Evolutionary conservation across 1,140 invertebrate species (phyloP).

Genomic region (Contarinia nasturtii): DNA sequence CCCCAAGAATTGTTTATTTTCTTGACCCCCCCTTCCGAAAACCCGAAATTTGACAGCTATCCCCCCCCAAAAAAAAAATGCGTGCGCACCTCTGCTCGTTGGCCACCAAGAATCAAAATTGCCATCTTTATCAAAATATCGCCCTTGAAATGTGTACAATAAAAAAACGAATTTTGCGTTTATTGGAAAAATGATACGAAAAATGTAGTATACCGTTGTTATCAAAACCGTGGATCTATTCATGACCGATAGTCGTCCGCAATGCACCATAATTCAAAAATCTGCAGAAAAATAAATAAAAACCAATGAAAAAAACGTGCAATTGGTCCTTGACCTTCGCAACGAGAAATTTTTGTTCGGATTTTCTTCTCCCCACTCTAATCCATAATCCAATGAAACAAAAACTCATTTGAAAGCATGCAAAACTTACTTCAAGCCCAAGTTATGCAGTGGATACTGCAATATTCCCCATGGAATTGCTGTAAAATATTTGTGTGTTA

Average conservation of each 20-base stretch:
- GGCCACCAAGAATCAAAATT: slow-evolving; percentile 75
- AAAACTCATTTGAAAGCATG: too few relatives aligned
- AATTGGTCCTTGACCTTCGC: too few relatives aligned
- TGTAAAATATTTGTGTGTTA: slow-evolving; percentile 22
- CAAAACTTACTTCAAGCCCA: slow-evolving; percentile 38
- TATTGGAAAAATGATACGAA: not conserved
- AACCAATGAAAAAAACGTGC: too few relatives aligned
- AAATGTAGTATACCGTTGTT: slow-evolving; percentile 34
- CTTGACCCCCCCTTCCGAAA: too few relatives aligned
- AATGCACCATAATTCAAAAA: slow-evolving; percentile 68
- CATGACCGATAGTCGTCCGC: slow-evolving; percentile 63
- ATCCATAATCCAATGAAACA: too few relatives aligned
- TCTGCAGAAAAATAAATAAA: too few relatives aligned
- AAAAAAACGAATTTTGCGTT: not conserved
- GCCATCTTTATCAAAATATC: slow-evolving; percentile 50
- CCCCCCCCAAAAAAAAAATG: too few relatives aligned
- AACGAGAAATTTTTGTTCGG: too few relatives aligned
- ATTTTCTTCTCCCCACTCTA: too few relatives aligned
- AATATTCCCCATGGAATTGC: slow-evolving; percentile 54
- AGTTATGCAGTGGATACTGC: slow-evolving; percentile 49
- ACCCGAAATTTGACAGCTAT: too few relatives aligned
- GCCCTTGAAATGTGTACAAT: slow-evolving; percentile 25
- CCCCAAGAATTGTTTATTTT: too few relatives aligned
- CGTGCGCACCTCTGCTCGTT: too few relatives aligned
- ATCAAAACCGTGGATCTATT: slow-evolving; percentile 73